Base-by-base conservation (phyloP, 30 jellyfish, hydroid and myxozoan genomes). In the Mastigias papua region DNA sequence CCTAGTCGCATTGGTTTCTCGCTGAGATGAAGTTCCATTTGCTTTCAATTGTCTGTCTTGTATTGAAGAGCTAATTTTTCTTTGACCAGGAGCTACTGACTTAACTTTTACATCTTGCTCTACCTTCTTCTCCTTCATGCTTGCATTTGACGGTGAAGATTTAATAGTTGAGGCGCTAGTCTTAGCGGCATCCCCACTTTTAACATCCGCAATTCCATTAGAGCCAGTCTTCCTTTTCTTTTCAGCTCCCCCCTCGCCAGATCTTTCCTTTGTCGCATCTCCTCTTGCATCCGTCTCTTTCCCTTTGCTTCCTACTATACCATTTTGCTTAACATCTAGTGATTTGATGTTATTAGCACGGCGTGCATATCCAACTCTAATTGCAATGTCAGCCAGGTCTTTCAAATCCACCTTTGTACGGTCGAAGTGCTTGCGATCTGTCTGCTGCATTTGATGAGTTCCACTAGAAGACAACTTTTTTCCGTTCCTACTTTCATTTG, bases 341-440 rank as follows among this genome's bases (percentile, higher is more conserved):
- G 74, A 6, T 48, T 57, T 85, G 46, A 73, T 58, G 0, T 85
- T 85, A 31, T 71, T 5, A 4, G 76, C 76, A 23, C 94, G 66
- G 9, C 69, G 77, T 28, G 37, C 51, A 31, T 85, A 34, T 28
- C 94, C 69, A 0, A 85, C 26, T 23, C 88, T 83, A 35, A 86
- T 63, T 10, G 82, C 87, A 0, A 71, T 37, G 78, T 25, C 67
- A 31, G 94, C 94, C 29, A 77, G 83, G 10, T 66, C 78, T 48
- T 72, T 72, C 84, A 71, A 69, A 35, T 72, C 88, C n/a, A 73
- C 4, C 58, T 50, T 85, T 19, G 68, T 86, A 17, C 61, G 88
- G 0, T 88, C 42, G 4, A 86, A 88, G 21, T 70, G 17, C 48
- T 72, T 71, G 7, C 88, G 65, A 50, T 37, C 86, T 10, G 86